A percentile compares a stretch with the other conserved stretches of the same genome.
phyloP scores from a whole-genome alignment of 2,888 invertebrate species.

The Anodontia alba region DNA sequence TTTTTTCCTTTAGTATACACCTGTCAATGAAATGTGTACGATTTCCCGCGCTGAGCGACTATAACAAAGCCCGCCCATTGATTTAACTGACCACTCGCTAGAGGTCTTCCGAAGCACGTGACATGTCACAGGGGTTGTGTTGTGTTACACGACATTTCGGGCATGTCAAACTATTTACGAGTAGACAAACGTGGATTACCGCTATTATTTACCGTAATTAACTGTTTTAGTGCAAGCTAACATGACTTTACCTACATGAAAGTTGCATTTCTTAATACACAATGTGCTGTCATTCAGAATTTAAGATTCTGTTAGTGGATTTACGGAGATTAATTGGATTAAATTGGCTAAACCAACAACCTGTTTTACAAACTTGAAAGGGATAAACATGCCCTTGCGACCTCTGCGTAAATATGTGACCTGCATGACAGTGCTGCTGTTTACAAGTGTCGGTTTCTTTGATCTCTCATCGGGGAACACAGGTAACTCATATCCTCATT shows the following conservation, averaged over 20 bases:
- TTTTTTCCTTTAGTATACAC: no score
- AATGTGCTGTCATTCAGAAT: slow-evolving; percentile 38
- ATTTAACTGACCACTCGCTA: slow-evolving; percentile 12
- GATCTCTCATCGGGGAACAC: slow-evolving; percentile 11
- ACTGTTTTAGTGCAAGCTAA: slow-evolving; percentile 11
- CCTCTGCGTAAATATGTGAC: slow-evolving; percentile 34
- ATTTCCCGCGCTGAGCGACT: slow-evolving; percentile 34
- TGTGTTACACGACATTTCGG: slow-evolving; percentile 56
- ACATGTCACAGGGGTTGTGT: slow-evolving; percentile 42
- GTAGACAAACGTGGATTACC: slow-evolving; percentile 21
- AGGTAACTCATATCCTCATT: not conserved
- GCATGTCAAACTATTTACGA: slow-evolving; percentile 56
- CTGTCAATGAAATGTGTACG: not conserved
- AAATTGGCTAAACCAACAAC: slow-evolving; percentile 36
- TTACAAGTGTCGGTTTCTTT: slow-evolving; percentile 13
- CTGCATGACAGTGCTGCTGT: slow-evolving; percentile 15
- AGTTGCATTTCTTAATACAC: slow-evolving; percentile 27
- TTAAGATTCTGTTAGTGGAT: slow-evolving; percentile 36
- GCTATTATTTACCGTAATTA: slow-evolving; percentile 21
- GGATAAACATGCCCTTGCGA: slow-evolving; percentile 68
- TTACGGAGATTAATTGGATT: slow-evolving; percentile 37
- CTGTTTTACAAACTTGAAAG: slow-evolving; percentile 31
- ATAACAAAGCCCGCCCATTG: slow-evolving; percentile 49
- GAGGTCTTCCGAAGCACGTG: slow-evolving; percentile 14
- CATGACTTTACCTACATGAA: slow-evolving; percentile 40